Conservation (phyloP, 2,888 invertebrate species). For the Sinotaia quadrata region DNA sequence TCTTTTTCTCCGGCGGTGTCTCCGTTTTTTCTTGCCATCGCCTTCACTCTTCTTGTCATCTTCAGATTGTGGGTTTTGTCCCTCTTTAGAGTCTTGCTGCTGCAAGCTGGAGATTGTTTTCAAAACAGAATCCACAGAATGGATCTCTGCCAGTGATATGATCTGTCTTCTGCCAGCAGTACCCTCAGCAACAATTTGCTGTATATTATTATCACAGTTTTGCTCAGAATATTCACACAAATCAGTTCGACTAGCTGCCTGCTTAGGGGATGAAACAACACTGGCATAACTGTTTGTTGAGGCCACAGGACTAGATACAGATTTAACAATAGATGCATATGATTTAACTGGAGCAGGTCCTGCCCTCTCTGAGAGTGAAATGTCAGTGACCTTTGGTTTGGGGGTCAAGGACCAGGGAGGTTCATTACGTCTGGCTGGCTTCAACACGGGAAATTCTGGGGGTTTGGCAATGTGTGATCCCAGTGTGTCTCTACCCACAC, state of each 20-base stretch:
- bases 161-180: not conserved
- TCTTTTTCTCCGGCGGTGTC: slow-evolving; percentile 37
- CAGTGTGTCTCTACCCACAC: not conserved
- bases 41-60: slow-evolving; percentile 7
- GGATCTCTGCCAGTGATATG: not conserved
- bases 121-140: not conserved
- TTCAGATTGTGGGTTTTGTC: not conserved
- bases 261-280: not conserved
- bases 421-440: slow-evolving; percentile 24
- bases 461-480: not conserved
- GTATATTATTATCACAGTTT: not conserved
- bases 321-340: slow-evolving; percentile 27
- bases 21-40: slow-evolving; percentile 28
- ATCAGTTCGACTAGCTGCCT: not conserved
- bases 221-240: not conserved
- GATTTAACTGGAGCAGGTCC: slow-evolving; percentile 6
- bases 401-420: slow-evolving; percentile 25
- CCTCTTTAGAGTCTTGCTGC: not conserved
- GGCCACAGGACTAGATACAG: slow-evolving; percentile 11
- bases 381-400: slow-evolving; percentile 5
- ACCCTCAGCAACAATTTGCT: not conserved
- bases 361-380: not conserved
- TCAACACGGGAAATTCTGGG: slow-evolving; percentile 15
- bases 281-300: not conserved
- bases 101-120: not conserved